phyloP scores from a whole-genome alignment of 1,140 invertebrate species.

The Drosophila busckii region DNA sequence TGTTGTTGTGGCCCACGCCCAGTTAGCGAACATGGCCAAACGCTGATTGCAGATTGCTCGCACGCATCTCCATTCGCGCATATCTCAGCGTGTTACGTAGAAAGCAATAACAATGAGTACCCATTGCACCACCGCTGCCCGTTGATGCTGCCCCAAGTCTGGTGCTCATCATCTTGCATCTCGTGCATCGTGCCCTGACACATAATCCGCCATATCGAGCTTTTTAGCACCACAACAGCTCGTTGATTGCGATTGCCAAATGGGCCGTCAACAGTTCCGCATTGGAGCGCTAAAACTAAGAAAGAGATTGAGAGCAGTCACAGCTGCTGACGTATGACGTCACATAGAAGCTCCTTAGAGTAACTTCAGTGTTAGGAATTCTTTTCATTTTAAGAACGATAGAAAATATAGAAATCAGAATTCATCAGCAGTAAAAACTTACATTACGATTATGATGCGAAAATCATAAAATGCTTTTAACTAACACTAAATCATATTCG shows the following conservation, averaged over 20 bases:
- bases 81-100: constrained; percentile 61
- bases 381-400: too few species aligned
- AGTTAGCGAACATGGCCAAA: constrained; percentile 57
- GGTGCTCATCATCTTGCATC: constrained; percentile 43
- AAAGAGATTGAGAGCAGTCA: too few species aligned
- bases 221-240: constrained; percentile 24
- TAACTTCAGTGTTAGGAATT: too few species aligned
- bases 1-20: constrained; percentile 42
- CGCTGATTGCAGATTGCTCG: constrained; percentile 59
- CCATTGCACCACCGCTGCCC: neutral
- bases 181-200: constrained; percentile 39
- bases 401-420: too few species aligned
- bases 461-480: too few species aligned
- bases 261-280: constrained; percentile 53
- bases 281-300: constrained; percentile 39
- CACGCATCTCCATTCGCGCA: constrained; percentile 54
- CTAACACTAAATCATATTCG: too few species aligned
- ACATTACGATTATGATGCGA: too few species aligned
- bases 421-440: too few species aligned
- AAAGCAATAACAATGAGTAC: constrained; percentile 39
- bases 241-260: constrained; percentile 49
- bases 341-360: too few species aligned
- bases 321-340: too few species aligned
- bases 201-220: constrained; percentile 52
- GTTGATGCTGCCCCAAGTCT: constrained; percentile 12